These are phyloP conservation scores for Pasiphila rectangulata DNA, from an alignment of 2,888 invertebrate genomes.

Conservation along the genomic window DNA sequence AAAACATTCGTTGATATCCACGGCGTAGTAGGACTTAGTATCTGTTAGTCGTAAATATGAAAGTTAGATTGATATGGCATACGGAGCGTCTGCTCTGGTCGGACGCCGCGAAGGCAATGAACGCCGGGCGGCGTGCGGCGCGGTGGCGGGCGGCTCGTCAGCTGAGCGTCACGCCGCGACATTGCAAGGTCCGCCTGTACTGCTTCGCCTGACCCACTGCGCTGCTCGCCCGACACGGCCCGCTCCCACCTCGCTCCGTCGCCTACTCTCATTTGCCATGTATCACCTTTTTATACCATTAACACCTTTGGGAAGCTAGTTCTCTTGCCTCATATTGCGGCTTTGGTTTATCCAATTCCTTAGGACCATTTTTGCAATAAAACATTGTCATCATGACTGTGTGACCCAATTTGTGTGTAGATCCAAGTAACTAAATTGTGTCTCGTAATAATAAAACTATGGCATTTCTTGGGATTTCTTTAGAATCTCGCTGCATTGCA, in stretches of 20 bases:
- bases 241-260: constrained; percentile 23
- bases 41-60: constrained; percentile 39
- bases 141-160: constrained; percentile 69
- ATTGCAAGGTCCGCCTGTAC: constrained; percentile 82
- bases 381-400: too few relatives aligned
- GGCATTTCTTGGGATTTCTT: too few relatives aligned
- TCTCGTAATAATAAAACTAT: too few relatives aligned
- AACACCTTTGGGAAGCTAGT: constrained; percentile 1
- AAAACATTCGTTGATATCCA: constrained; percentile 16
- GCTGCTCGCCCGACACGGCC: constrained; percentile 40
- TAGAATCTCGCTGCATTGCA: too few relatives aligned
- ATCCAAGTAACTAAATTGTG: too few relatives aligned
- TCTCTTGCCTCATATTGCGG: background rate
- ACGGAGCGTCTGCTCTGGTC: constrained; percentile 66
- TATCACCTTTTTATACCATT: constrained; percentile 12
- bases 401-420: too few relatives aligned
- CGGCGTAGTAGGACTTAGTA: constrained; percentile 14
- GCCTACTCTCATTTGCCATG: constrained; percentile 21
- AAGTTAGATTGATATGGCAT: constrained; percentile 47
- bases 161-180: constrained; percentile 82
- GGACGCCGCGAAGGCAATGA: constrained; percentile 85
- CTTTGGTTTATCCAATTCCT: constrained; percentile 2
- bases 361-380: too few relatives aligned
- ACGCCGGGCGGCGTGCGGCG: constrained; percentile 81
- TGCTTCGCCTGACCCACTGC: constrained; percentile 74